Percentiles rank a stretch among this genome's conserved stretches.
Evolutionary conservation across 2,888 invertebrate species (phyloP).

Genomic region (Serripes groenlandicus): DNA sequence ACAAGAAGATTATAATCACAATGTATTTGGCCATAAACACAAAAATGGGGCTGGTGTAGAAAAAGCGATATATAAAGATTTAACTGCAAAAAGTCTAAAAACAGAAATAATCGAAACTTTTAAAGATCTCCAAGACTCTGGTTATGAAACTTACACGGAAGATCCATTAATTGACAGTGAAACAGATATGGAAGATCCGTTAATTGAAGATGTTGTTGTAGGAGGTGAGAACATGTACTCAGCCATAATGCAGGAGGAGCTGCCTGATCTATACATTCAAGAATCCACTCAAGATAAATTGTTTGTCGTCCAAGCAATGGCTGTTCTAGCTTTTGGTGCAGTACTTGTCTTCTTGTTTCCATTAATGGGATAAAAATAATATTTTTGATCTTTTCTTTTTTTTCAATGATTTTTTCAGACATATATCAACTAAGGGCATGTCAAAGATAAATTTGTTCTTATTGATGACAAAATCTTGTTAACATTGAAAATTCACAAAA

Average conservation of each 20-base stretch:
- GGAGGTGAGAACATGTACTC: constrained; percentile 20
- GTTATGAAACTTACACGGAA: background rate
- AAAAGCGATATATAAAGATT: background rate
- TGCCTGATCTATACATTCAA: constrained; percentile 30
- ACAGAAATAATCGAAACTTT: background rate
- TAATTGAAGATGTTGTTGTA: background rate
- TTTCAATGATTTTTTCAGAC: too few relatives aligned
- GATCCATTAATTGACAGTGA: background rate
- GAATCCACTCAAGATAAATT: constrained; percentile 39
- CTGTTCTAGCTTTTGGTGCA: constrained; percentile 52
- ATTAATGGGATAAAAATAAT: constrained; percentile 35
- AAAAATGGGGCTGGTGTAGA: background rate
- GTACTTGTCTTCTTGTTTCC: constrained; percentile 56
- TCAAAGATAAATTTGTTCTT: too few relatives aligned
- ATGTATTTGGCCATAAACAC: background rate
- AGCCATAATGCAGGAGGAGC: constrained; percentile 48
- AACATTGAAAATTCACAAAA: too few relatives aligned
- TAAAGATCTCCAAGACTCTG: constrained; percentile 2
- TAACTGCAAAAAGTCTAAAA: background rate
- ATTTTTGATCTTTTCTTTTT: too few relatives aligned
- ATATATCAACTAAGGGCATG: too few relatives aligned
- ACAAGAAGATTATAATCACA: constrained; percentile 28
- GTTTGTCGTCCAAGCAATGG: constrained; percentile 50
- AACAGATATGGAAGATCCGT: background rate
- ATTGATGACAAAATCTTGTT: too few relatives aligned